These are phyloP conservation scores for Diabrotica undecimpunctata DNA, from an alignment of 1,140 invertebrate genomes.

Conservation along the genomic window DNA sequence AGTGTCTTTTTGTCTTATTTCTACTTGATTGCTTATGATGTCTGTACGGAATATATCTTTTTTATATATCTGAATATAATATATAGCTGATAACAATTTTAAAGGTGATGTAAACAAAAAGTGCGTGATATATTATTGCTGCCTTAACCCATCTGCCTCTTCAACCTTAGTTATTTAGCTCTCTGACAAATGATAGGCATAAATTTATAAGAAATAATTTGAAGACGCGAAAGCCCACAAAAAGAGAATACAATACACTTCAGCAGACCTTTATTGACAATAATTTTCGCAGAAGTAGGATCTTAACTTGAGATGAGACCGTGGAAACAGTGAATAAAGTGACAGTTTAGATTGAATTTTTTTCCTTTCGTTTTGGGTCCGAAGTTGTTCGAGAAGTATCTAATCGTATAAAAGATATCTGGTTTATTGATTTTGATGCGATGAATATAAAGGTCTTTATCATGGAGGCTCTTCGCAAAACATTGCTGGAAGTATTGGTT, in stretches of 20 bases:
- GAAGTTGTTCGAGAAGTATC: slow-evolving; percentile 2
- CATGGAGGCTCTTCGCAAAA: neutral
- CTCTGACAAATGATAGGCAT: neutral
- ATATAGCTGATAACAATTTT: neutral
- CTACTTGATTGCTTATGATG: too few relatives aligned
- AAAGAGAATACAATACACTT: slow-evolving; percentile 1
- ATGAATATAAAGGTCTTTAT: neutral
- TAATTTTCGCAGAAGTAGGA: neutral
- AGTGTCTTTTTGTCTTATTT: too few relatives aligned
- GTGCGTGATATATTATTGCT: too few relatives aligned
- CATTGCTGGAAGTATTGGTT: neutral
- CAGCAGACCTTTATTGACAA: neutral
- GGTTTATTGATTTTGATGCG: neutral
- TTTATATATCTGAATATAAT: neutral
- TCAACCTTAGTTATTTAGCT: neutral
- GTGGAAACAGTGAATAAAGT: neutral
- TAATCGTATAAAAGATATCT: neutral
- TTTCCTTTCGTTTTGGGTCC: neutral
- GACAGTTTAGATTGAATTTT: neutral
- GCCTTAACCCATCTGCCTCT: neutral
- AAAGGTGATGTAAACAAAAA: neutral
- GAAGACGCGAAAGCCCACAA: neutral
- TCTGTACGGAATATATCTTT: too few relatives aligned
- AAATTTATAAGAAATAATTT: neutral
- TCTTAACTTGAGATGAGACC: neutral